These are phyloP conservation scores for Aphidius gifuensis DNA, from an alignment of 1,140 invertebrate species.

Conservation along the genomic window DNA sequence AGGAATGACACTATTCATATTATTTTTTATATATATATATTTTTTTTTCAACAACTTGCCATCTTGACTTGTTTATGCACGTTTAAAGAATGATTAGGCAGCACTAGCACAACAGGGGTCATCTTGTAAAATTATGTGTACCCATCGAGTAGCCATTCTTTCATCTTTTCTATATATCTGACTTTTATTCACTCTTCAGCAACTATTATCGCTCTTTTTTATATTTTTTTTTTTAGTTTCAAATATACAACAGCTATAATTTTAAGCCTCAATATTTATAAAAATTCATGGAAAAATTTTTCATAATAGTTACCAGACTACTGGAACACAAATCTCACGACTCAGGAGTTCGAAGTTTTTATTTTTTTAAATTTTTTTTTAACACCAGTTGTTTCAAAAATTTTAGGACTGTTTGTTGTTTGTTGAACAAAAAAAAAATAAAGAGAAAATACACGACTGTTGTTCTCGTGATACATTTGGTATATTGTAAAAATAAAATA, in stretches of 20 bases:
- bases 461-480: not conserved
- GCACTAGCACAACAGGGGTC: slow-evolving; percentile 46
- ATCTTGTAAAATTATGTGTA: slow-evolving; percentile 31
- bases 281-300: no score
- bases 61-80: slow-evolving; percentile 51
- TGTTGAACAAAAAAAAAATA: not conserved
- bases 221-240: no score
- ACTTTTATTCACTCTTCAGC: slow-evolving; percentile 1
- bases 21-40: not conserved
- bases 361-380: no score
- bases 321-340: no score
- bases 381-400: no score
- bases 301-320: no score
- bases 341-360: no score
- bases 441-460: slow-evolving; percentile 1
- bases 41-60: slow-evolving; percentile 13
- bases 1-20: slow-evolving; percentile 54
- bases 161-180: slow-evolving; percentile 18
- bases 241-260: no score
- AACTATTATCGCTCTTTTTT: no score
- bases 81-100: slow-evolving; percentile 58
- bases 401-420: no score
- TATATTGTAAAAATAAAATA: not conserved
- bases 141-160: not conserved
- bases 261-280: no score